These are phyloP conservation scores for Temnothorax nylanderi DNA, from an alignment of 1,140 invertebrate genomes.

Conservation along the genomic window DNA sequence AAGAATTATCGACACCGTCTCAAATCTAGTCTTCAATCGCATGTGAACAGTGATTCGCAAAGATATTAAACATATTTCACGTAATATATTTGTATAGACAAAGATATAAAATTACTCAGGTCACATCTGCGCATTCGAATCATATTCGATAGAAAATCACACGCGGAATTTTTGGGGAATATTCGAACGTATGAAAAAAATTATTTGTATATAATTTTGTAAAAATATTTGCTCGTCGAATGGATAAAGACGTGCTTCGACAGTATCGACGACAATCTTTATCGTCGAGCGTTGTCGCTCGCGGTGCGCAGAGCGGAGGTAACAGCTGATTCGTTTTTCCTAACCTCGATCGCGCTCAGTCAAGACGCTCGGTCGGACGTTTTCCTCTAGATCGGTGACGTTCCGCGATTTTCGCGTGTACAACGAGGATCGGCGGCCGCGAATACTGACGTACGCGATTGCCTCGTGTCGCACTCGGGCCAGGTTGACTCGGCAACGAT, in stretches of 20 bases:
- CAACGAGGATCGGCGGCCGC: neutral
- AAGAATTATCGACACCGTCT: no score
- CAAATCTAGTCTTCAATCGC: no score
- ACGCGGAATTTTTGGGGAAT: neutral
- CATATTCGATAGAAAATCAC: neutral
- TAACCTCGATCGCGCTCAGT: neutral
- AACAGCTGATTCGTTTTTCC: conserved; percentile 36
- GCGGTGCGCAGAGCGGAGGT: neutral
- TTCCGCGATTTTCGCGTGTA: neutral
- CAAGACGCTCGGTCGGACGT: neutral
- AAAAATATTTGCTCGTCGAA: neutral
- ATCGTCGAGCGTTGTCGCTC: neutral
- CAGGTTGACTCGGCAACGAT: neutral
- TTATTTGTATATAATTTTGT: neutral
- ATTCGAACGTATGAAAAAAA: neutral
- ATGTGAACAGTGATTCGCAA: no score
- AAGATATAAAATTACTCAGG: no score
- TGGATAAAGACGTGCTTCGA: neutral
- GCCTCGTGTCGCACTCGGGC: neutral
- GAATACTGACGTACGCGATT: neutral
- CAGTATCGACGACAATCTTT: neutral
- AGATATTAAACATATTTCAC: no score
- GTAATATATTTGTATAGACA: no score
- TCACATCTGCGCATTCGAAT: neutral
- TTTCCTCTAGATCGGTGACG: neutral